phyloP scores from a whole-genome alignment of 2,113 vertebrate species.

The Ailurus styani region DNA sequence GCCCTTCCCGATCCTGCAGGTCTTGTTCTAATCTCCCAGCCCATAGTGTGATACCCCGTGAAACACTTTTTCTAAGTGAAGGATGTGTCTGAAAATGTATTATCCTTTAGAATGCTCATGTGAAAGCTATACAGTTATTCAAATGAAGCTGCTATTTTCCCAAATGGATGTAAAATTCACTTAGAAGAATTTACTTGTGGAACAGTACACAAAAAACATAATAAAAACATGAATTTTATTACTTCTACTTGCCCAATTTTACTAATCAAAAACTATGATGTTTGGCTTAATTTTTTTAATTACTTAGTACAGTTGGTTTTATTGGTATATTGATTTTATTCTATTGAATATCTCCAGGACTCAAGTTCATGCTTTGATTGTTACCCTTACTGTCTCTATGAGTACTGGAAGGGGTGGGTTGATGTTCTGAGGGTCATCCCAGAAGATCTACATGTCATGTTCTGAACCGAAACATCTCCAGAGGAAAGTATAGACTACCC shows the following conservation, averaged over 20 bases:
- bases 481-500: neutral
- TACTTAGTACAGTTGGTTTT: neutral
- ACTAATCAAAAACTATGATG: neutral
- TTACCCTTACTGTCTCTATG: neutral
- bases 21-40: neutral
- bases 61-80: neutral
- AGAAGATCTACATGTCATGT: neutral
- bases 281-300: neutral
- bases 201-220: neutral
- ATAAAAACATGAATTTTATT: neutral
- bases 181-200: neutral
- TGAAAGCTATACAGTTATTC: neutral
- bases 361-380: neutral
- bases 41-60: accelerated
- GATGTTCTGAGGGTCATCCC: neutral
- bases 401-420: neutral
- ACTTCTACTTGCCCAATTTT: neutral
- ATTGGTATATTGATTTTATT: neutral
- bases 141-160: neutral
- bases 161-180: neutral
- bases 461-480: neutral
- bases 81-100: no score
- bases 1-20: neutral
- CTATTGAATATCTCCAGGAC: neutral
- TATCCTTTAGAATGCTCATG: neutral